Evolutionary conservation across 2,888 invertebrate species (phyloP), one percentile per base, ranked within the genome.

Genomic region (Automeris io): DNA sequence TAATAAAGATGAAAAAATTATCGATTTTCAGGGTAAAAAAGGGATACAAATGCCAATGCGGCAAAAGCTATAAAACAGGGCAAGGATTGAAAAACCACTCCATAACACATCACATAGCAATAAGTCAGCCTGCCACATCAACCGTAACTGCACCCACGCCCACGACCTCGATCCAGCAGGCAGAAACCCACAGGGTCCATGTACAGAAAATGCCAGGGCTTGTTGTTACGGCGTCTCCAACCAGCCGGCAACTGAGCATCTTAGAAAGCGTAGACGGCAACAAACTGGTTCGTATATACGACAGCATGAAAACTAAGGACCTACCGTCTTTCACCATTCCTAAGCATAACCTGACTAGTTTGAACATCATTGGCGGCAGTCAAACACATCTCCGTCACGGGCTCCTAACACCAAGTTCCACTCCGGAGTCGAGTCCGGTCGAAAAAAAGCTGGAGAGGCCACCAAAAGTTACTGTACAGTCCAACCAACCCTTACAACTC

Each of bases 61-160:
- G 94, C 60, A 95, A 95, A 88, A 93, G 91, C 71, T 95, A 95
- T 87, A 93, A 93, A 82, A 93, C 94, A 47, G 88, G 91, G 35
- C 92, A 92, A 74, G 93, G 94, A 41, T 87, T 95, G 61, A 93
- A 92, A 67, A 91, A 89, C 60, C 95, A 95, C 71, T 89, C 91
- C 1, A 63, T 71, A 43, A 46, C 70, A 0, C 75, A 78, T 35
- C 81, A 80, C 54, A 63, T 71, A 16, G 64, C 54, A 29, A 49
- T 51, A 1, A 50, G 51, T 41, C 56, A 46, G 38, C 46, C 57
- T 2, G 45, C 49, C 22, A 47, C 62, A 2, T 47, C 60, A 12
- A 45, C 43, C 5, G 44, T 38, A 16, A 55, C 37, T 18, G 47
- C 40, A 1, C 31, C 18, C 25, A 24, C 8, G 33, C 38, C 43